Percentiles rank a stretch among this genome's conserved stretches.
phyloP scores from a whole-genome alignment of 2,113 vertebrate species.

The Antigone vipio region DNA sequence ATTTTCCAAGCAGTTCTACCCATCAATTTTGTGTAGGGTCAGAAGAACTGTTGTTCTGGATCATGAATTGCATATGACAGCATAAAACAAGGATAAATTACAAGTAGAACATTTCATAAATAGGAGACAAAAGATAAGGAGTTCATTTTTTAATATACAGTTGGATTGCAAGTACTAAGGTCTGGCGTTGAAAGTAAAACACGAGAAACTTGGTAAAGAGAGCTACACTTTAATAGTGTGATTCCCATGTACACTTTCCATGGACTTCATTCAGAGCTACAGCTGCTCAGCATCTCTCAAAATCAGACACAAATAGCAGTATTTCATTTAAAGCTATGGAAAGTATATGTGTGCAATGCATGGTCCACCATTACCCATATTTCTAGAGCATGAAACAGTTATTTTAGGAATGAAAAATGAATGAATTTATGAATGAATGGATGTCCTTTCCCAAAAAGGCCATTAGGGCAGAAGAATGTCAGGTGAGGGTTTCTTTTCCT shows the following conservation, averaged over 20 bases:
- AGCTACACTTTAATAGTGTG: neutral
- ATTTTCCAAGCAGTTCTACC: slow-evolving; percentile 15
- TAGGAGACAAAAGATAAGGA: neutral
- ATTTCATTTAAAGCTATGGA: neutral
- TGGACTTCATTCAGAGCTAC: neutral
- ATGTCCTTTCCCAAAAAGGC: neutral
- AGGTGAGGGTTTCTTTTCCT: neutral
- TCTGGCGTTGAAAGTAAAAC: neutral
- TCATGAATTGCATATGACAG: neutral
- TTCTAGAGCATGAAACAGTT: neutral
- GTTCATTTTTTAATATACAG: neutral
- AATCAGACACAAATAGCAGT: neutral
- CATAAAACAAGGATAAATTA: slow-evolving; percentile 12
- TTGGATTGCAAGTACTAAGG: neutral
- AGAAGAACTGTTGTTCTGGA: neutral
- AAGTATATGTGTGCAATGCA: neutral
- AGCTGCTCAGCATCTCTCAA: neutral
- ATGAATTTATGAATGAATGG: neutral
- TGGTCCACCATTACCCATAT: neutral
- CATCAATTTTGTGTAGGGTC: neutral
- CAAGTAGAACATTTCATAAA: neutral
- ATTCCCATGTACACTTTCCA: neutral
- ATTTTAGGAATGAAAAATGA: neutral
- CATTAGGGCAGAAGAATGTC: neutral
- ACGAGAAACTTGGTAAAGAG: neutral